Percentiles rank a stretch among this genome's conserved stretches.
phyloP scores from a whole-genome alignment of 35 echinoderm and acorn worm genomes.

The Ptychodera flava region DNA sequence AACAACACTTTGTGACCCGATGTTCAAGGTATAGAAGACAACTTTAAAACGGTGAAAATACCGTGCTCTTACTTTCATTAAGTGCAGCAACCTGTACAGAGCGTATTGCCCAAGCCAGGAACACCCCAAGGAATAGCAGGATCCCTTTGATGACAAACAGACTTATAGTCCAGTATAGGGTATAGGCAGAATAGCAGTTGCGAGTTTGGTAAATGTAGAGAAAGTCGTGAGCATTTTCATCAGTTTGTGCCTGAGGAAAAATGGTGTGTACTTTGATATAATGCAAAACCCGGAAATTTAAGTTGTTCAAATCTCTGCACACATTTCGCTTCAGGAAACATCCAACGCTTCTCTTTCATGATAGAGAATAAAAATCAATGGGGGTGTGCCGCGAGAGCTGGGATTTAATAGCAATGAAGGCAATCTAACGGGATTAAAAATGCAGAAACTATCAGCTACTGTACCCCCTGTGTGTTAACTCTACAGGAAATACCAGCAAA shows the following conservation, averaged over 20 bases:
- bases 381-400: background rate
- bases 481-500: too few relatives aligned
- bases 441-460: too few relatives aligned
- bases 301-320: background rate
- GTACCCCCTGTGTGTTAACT: too few relatives aligned
- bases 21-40: background rate
- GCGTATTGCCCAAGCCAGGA: background rate
- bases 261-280: background rate
- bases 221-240: conserved; percentile 1
- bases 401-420: background rate
- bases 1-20: background rate
- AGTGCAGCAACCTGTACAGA: background rate
- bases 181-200: background rate
- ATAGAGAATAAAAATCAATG: background rate
- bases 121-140: background rate
- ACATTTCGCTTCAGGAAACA: background rate
- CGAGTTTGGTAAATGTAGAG: background rate
- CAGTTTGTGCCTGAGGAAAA: background rate
- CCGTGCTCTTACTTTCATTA: background rate
- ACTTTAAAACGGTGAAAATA: background rate
- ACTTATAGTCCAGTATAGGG: background rate
- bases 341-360: background rate
- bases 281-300: background rate
- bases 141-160: background rate
- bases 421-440: background rate